Evolutionary conservation across 2,113 vertebrate genomes (phyloP).

Genomic region (Athene cunicularia): DNA sequence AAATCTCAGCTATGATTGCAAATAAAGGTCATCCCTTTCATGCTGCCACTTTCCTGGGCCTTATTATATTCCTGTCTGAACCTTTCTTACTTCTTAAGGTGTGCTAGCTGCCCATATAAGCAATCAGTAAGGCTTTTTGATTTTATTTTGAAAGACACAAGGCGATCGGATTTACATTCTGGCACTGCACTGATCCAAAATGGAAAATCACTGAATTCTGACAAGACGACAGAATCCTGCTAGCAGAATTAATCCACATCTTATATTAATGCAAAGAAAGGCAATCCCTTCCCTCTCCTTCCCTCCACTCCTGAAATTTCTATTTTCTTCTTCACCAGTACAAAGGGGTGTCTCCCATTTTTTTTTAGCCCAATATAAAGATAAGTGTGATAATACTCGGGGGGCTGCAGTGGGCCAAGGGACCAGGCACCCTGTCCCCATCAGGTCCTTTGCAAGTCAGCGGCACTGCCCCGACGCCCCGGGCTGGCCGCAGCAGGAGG

Average conservation of each 20-base stretch:
- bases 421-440: neutral
- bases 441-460: neutral
- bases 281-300: neutral
- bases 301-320: neutral
- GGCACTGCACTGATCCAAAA: conserved; percentile 25
- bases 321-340: neutral
- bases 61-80: conserved; percentile 80
- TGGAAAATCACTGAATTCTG: conserved; percentile 42
- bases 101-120: conserved; percentile 73
- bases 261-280: conserved; percentile 39
- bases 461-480: rapidly evolving
- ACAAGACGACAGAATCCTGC: conserved; percentile 6
- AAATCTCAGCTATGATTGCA: conserved; percentile 90
- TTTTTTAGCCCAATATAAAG: neutral
- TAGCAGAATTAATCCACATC: conserved; percentile 48
- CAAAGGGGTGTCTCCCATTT: rapidly evolving
- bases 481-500: neutral
- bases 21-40: conserved; percentile 88
- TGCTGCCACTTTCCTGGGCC: conserved; percentile 79
- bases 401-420: neutral
- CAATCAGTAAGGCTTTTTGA: conserved; percentile 59
- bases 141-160: conserved; percentile 69
- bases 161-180: conserved; percentile 71
- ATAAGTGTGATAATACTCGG: neutral
- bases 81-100: conserved; percentile 78